These are phyloP conservation scores for Eueremaeus valkanovi DNA, from an alignment of 2,888 invertebrate species.

Conservation along the genomic window DNA sequence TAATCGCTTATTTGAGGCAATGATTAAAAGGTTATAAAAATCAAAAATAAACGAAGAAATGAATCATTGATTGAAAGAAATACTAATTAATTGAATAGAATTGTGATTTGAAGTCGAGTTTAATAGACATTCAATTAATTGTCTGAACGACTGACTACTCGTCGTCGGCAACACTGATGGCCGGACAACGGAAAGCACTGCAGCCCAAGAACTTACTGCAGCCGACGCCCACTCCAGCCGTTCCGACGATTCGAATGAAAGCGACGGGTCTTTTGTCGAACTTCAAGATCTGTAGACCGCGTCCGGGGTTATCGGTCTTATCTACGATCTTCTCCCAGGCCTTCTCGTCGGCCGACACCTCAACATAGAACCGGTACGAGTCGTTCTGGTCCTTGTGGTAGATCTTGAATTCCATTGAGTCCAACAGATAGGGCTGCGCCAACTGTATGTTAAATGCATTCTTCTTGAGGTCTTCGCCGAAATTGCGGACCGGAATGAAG, in stretches of 20 bases:
- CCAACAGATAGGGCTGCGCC: constrained; percentile 18
- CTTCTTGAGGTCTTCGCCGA: constrained; percentile 17
- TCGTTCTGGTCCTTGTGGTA: constrained; percentile 27
- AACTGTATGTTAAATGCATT: constrained; percentile 31
- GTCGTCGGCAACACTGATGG: background rate
- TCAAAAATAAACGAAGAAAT: too few species aligned
- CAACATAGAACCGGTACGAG: constrained; percentile 15
- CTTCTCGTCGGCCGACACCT: constrained; percentile 8
- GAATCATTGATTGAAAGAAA: too few species aligned
- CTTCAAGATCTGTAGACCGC: background rate
- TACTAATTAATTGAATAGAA: background rate
- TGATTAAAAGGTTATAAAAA: background rate
- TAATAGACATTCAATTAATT: background rate
- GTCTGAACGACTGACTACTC: background rate
- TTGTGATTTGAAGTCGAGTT: background rate
- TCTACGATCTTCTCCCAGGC: constrained; percentile 3
- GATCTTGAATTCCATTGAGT: constrained; percentile 22
- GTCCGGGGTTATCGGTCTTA: background rate
- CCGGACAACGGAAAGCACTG: constrained; percentile 25
- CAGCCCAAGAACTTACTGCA: constrained; percentile 33
- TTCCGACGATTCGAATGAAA: constrained; percentile 17
- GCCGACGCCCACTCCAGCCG: background rate
- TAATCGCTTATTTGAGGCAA: background rate
- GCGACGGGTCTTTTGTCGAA: background rate
- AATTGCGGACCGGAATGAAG: constrained; percentile 17